Conservation (phyloP, 2,888 invertebrate genomes). For the Thysanoteuthis rhombus region DNA sequence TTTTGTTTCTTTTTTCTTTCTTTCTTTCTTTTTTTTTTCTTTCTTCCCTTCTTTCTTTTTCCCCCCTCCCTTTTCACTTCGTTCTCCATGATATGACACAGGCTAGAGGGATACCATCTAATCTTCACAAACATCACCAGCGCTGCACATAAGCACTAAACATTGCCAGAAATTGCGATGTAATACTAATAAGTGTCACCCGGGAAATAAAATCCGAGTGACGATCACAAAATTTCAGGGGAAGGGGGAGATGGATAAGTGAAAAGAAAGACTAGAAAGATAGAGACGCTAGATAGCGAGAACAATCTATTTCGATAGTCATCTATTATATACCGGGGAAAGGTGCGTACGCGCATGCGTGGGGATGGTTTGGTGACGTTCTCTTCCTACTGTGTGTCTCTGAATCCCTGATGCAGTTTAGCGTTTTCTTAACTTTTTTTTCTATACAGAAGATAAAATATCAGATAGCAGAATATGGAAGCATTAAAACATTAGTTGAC, state of each 20-base stretch:
- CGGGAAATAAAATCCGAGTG: background rate
- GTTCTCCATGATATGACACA: background rate
- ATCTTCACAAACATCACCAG: background rate
- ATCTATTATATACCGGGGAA: background rate
- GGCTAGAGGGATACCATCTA: background rate
- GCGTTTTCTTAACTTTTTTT: background rate
- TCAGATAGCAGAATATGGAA: background rate
- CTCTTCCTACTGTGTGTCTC: background rate
- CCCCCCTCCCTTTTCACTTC: background rate
- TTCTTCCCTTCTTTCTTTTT: background rate
- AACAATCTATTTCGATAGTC: background rate
- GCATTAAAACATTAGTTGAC: background rate
- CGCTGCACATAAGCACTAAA: background rate
- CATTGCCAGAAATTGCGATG: background rate
- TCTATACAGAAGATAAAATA: background rate
- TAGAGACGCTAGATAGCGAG: background rate
- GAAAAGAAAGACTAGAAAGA: background rate
- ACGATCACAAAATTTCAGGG: background rate
- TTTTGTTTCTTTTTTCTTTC: background rate
- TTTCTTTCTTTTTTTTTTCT: background rate
- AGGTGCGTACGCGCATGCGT: background rate
- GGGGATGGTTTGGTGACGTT: background rate
- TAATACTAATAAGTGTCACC: background rate
- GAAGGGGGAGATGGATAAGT: background rate
- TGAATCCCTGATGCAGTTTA: no score